Percentiles rank a stretch among this genome's conserved stretches.
Conservation (phyloP, 2,113 vertebrate genomes). For the Pygoscelis antarcticus region DNA sequence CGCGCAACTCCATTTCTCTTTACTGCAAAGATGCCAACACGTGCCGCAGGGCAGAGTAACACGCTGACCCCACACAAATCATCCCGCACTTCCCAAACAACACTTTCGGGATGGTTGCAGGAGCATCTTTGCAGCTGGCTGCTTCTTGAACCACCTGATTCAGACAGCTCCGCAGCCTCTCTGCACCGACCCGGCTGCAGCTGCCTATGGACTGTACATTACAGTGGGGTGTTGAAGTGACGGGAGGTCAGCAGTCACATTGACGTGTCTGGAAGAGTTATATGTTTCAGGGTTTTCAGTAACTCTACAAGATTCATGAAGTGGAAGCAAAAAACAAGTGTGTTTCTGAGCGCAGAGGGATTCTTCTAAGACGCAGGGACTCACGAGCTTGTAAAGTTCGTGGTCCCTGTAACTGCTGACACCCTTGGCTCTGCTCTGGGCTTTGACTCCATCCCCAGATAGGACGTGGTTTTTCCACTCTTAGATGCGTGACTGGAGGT, state of each 20-base stretch:
- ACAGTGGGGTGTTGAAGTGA: background rate
- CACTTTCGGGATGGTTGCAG: background rate
- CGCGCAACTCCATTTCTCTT: background rate
- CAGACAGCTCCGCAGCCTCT: background rate
- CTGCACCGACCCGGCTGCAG: rapidly evolving
- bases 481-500: background rate
- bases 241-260: background rate
- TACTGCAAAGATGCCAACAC: background rate
- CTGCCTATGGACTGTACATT: background rate
- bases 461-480: background rate
- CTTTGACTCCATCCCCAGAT: background rate
- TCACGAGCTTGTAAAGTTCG: background rate
- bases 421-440: background rate
- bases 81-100: background rate
- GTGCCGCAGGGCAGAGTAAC: background rate
- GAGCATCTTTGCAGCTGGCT: background rate
- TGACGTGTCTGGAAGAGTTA: background rate
- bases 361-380: too few relatives aligned
- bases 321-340: background rate
- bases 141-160: background rate
- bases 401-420: background rate
- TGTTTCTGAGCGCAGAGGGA: background rate
- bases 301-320: background rate
- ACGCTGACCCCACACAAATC: background rate
- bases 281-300: background rate